Evolutionary conservation across 2,797 vertebrate species (phyloP), one percentile per base, ranked within the genome.

Genomic region (Anisognathus igniventris): DNA sequence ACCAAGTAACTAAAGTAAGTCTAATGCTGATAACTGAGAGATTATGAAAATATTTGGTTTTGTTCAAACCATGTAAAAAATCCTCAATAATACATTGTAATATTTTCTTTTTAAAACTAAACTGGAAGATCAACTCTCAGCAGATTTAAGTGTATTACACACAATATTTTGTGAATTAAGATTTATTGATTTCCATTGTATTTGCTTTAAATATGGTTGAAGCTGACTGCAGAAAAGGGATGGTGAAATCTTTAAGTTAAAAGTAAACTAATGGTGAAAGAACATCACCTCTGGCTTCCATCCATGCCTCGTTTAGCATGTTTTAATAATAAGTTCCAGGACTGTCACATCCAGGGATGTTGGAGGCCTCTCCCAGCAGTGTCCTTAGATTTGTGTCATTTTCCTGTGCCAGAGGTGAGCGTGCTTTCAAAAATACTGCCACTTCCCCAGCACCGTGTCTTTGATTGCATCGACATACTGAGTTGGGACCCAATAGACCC

Each of bases 371-470:
- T 98, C 98, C 97, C 96, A 96, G 96, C 98, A 98, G 96, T 98
- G 98, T 98, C 98, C 97, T 98, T 98, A 95, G 96, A 95, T 96
- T 97, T 98, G 98, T 97, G 98, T 98, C 98, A 98, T 98, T 99
- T 98, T 98, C 98, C 98, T 98, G 97, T 98, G 98, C 98, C 98
- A 99, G 98, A 98, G 98, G 98, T 98, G 98, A 99, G 99, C 99
- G 99, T 99, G 99, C 98, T 98, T 99, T 98, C 99, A 99, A 99
- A 99, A 99, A 99, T 99, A 99, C 99, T 99, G 99, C 99, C 99
- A 99, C 98, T 99, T 99, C 72, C 99, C 99, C 96, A 99, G 99
- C 98, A 99, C 99, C 97, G 99, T 99, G 99, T 99, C 99, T 98
- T 99, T 99, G 99, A 99, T 99, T 98, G 99, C 99, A 98, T 99